These are phyloP conservation scores for Phengaris alcon DNA, from an alignment of 2,888 invertebrate species.

Conservation along the genomic window DNA sequence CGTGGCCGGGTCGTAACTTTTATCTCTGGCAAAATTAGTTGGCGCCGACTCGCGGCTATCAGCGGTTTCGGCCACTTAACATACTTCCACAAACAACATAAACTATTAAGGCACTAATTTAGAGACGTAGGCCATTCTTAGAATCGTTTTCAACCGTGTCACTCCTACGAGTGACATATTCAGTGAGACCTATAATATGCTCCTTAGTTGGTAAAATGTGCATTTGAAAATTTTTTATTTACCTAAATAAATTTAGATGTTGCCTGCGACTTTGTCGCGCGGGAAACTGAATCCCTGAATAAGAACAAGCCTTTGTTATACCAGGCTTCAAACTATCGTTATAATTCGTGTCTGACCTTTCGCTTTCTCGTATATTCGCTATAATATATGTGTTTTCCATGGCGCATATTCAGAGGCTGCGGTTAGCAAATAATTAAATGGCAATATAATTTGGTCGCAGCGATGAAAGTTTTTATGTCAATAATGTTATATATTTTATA, in stretches of 20 bases:
- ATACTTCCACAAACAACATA: background rate
- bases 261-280: too few species aligned
- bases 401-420: background rate
- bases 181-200: background rate
- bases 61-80: constrained; percentile 8
- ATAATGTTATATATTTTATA: too few species aligned
- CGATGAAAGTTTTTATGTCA: too few species aligned
- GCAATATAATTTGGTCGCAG: background rate
- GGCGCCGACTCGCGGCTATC: background rate
- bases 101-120: background rate
- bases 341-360: too few species aligned
- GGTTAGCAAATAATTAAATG: background rate
- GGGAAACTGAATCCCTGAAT: too few species aligned
- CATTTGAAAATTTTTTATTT: background rate
- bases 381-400: too few species aligned
- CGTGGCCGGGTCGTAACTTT: background rate
- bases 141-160: background rate
- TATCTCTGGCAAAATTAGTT: constrained; percentile 1
- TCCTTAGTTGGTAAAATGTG: background rate
- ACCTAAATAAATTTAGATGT: too few species aligned
- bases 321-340: too few species aligned
- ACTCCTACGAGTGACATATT: background rate
- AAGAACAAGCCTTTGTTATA: too few species aligned
- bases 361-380: too few species aligned
- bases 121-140: background rate